phyloP scores from a whole-genome alignment of 2,888 invertebrate genomes.

The Rapana venosa region DNA sequence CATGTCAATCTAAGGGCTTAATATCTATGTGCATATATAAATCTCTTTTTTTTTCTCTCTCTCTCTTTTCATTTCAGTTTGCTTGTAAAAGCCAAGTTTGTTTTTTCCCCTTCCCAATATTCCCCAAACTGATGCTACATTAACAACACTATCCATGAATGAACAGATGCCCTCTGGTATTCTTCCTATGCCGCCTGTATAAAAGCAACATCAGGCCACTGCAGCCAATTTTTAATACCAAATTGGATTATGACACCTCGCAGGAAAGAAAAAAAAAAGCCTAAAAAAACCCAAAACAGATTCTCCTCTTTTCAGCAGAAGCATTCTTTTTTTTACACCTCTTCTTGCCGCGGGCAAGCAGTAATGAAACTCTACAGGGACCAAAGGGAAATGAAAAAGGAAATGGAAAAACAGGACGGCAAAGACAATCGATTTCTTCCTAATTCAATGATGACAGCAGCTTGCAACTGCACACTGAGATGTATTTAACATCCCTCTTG shows the following conservation, averaged over 20 bases:
- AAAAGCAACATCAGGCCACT: neutral
- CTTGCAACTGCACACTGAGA: neutral
- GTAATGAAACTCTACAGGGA: neutral
- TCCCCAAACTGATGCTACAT: too few relatives aligned
- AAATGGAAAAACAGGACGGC: neutral
- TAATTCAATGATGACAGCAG: slow-evolving; percentile 16
- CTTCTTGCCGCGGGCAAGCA: neutral
- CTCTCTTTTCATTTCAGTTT: too few relatives aligned
- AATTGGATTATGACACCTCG: slow-evolving; percentile 1
- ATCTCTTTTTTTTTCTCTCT: too few relatives aligned
- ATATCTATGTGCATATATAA: too few relatives aligned
- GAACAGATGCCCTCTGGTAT: too few relatives aligned
- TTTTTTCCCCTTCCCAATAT: too few relatives aligned
- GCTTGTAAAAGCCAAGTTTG: too few relatives aligned
- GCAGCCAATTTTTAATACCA: neutral
- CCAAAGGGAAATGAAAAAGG: too few relatives aligned
- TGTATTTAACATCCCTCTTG: neutral
- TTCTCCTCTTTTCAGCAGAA: neutral
- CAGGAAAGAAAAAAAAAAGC: neutral
- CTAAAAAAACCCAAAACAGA: too few relatives aligned
- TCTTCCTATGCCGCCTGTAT: too few relatives aligned
- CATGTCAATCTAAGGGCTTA: too few relatives aligned
- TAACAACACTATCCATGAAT: too few relatives aligned
- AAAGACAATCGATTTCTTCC: slow-evolving; percentile 18
- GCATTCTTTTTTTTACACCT: neutral